A percentile compares a stretch with the other conserved stretches of the same genome.
These are phyloP conservation scores for Zaprionus inermis DNA, from an alignment of 1,140 invertebrate genomes.

Conservation along the genomic window DNA sequence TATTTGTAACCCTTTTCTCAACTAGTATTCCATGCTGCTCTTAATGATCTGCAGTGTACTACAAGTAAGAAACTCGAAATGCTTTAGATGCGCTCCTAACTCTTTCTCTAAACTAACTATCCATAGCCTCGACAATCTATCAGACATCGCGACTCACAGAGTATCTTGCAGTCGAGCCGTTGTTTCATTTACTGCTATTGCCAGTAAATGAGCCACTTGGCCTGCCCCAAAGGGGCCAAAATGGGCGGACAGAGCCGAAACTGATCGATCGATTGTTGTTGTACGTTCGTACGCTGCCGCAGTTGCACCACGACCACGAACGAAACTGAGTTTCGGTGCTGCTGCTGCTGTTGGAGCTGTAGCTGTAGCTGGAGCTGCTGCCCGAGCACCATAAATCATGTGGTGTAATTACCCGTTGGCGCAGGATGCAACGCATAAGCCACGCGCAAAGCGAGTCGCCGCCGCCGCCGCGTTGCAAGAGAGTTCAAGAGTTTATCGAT, in stretches of 20 bases:
- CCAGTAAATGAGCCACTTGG: slow-evolving; percentile 27
- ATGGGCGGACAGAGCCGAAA: slow-evolving; percentile 80
- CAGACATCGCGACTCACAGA: not conserved
- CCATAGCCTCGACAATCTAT: too few species aligned
- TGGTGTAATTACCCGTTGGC: slow-evolving; percentile 83
- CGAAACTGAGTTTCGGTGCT: slow-evolving; percentile 19
- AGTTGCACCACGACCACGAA: slow-evolving; percentile 10
- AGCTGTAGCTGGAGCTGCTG: slow-evolving; percentile 50
- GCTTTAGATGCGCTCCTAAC: too few species aligned
- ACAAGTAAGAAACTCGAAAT: too few species aligned
- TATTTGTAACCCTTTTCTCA: not conserved
- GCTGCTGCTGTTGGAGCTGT: slow-evolving; percentile 40
- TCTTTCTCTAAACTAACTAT: too few species aligned
- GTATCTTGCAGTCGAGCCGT: not conserved
- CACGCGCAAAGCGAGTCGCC: slow-evolving; percentile 53
- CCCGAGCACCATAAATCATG: slow-evolving; percentile 77
- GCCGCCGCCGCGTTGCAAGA: not conserved
- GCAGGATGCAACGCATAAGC: slow-evolving; percentile 77
- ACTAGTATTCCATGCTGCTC: too few species aligned
- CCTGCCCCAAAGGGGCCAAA: slow-evolving; percentile 77
- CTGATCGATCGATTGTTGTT: slow-evolving; percentile 80
- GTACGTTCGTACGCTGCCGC: slow-evolving; percentile 21
- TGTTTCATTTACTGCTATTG: slow-evolving; percentile 1
- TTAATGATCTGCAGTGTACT: too few species aligned
- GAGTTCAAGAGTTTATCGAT: slow-evolving; percentile 74